Conservation (phyloP, 1,140 invertebrate species). For the Manduca sexta region DNA sequence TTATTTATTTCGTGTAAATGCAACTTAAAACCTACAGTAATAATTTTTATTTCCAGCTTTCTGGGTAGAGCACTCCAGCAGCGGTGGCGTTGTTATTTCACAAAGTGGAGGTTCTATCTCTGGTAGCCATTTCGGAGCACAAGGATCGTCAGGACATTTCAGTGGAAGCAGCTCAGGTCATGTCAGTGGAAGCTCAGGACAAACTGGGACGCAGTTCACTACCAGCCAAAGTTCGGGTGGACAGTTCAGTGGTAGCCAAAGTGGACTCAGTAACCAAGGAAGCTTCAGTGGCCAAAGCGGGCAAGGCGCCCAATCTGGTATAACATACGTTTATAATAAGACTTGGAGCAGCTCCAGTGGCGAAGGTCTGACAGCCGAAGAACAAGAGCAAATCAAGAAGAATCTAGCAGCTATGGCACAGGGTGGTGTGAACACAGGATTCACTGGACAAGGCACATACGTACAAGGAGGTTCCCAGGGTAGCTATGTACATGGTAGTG, state of each 20-base stretch:
- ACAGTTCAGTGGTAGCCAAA: constrained; percentile 1
- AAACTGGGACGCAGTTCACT: constrained; percentile 10
- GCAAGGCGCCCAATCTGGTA: constrained; percentile 14
- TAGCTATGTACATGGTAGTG: not conserved
- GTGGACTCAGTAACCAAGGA: no score
- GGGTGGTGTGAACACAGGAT: constrained; percentile 2
- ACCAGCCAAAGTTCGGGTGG: constrained; percentile 12
- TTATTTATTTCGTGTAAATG: not conserved
- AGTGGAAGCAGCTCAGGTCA: constrained; percentile 2
- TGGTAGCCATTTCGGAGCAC: constrained; percentile 9
- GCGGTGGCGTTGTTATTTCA: constrained; percentile 14
- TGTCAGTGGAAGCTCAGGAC: not conserved
- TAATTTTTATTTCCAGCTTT: constrained; percentile 31
- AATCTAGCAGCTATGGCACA: constrained; percentile 25
- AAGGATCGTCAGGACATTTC: not conserved
- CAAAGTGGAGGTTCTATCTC: constrained; percentile 12
- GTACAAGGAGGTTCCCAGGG: constrained; percentile 12
- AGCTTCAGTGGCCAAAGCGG: constrained; percentile 2
- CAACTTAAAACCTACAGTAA: not conserved
- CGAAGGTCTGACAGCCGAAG: constrained; percentile 35
- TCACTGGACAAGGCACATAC: constrained; percentile 9
- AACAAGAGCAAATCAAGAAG: constrained; percentile 44
- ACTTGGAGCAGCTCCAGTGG: constrained; percentile 33
- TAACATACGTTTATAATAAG: constrained; percentile 31
- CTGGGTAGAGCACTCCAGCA: constrained; percentile 40